Evolutionary conservation across 1,140 invertebrate genomes (phyloP), one percentile per base, ranked within the genome.

Genomic region (Anastrepha ludens): DNA sequence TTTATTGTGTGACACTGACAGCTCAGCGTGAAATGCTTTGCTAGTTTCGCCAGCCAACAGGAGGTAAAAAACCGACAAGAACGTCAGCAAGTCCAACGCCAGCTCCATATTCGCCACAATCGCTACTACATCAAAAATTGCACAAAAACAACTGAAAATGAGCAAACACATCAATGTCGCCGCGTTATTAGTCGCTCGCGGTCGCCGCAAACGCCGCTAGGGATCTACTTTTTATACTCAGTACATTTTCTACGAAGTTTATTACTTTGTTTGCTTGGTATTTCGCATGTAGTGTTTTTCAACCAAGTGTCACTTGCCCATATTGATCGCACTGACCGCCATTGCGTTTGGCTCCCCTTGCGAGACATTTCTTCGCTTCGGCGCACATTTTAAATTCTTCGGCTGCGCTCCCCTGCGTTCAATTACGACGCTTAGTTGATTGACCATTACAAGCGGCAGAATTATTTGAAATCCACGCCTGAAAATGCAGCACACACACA

Each of bases 1-100:
- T 88, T 88, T 88, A 88, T 88, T 88, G 85, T 86, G 70, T 86
- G 85, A 65, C 65, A 86, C 64, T 88, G 87, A 88, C 87, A 88
- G 87, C 87, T 74, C 87, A 88, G 87, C 87, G 87, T 88, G 87
- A 88, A 88, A 88, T 81, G 74, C 47, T 81, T 81, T 81, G 74
- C 47, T 81, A 81, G 74, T 50, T 55, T 20, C 55, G 74, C n/a
- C 47, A 11, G n/a, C 41, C 13, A 78, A 78, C 41, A 4, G 15
- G 47, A 15, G 44, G 70, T 55, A 50, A 50, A 50, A 20, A 8
- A 50, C 20, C n/a, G n/a, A 50, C 13, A 47, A 74, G 9, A 47
- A n/a, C 39, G 15, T 29, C 29, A 41, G n/a, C 60, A 81, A 20
- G 11, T 8, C 17, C 74, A 55, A n/a, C 47, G 7, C 47, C 50